Percentiles rank a stretch among this genome's conserved stretches.
These are phyloP conservation scores for Saccostrea cuccullata DNA, from an alignment of 1,140 invertebrate species.

Conservation along the genomic window DNA sequence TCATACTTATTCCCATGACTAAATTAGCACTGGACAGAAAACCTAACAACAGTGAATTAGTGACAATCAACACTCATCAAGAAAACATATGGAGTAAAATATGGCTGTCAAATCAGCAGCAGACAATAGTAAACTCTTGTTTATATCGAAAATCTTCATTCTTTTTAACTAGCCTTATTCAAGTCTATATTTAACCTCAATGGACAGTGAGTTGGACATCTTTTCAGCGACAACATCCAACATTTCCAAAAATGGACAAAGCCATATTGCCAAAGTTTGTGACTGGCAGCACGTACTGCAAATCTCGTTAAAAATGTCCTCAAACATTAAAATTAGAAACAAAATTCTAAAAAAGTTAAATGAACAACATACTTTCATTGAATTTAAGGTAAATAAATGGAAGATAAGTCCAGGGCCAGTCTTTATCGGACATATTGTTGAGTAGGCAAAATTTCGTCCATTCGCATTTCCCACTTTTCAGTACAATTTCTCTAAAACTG, in stretches of 20 bases:
- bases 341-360: not conserved
- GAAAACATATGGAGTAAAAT: constrained; percentile 3
- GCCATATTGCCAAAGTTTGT: constrained; percentile 21
- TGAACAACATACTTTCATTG: not conserved
- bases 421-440: constrained; percentile 48
- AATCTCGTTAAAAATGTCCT: not conserved
- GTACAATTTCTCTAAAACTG: constrained; percentile 3
- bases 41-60: not conserved
- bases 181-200: not conserved
- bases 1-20: no score
- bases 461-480: not conserved
- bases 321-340: not conserved
- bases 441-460: constrained; percentile 44
- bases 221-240: not conserved
- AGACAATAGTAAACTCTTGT: not conserved
- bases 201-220: not conserved
- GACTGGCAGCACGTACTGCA: not conserved
- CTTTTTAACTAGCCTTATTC: not conserved
- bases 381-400: not conserved
- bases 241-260: constrained; percentile 34
- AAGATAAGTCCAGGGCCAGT: not conserved
- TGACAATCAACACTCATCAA: not conserved
- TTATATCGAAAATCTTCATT: not conserved
- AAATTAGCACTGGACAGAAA: no score
- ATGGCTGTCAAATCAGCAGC: not conserved